phyloP scores from a whole-genome alignment of 2,113 vertebrate genomes.

The Pterocles orientalis region DNA sequence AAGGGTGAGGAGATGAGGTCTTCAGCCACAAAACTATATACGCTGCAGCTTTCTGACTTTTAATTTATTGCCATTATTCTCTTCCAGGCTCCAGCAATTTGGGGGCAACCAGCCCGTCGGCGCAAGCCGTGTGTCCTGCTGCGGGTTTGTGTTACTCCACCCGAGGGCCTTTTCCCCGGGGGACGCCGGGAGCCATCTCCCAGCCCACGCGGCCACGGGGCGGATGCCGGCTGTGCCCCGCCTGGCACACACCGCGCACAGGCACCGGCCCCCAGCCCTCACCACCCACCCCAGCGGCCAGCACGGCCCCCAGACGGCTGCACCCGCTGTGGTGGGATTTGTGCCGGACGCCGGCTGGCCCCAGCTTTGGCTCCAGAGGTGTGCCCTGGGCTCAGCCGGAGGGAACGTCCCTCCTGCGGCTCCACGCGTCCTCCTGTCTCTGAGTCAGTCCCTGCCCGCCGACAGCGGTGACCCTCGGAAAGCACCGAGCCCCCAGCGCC shows the following conservation, averaged over 20 bases:
- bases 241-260: neutral
- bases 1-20: too few relatives aligned
- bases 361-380: too few relatives aligned
- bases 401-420: neutral
- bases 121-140: neutral
- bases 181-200: too few relatives aligned
- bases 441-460: neutral
- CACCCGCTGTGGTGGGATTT: too few relatives aligned
- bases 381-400: neutral
- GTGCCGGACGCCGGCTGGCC: neutral
- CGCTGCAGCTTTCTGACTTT: neutral
- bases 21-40: too few relatives aligned
- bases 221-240: neutral
- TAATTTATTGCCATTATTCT: neutral
- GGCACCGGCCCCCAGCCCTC: neutral
- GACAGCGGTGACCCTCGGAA: neutral
- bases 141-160: neutral
- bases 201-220: accelerated
- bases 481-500: neutral
- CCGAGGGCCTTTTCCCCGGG: neutral
- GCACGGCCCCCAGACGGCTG: neutral
- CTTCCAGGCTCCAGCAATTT: neutral
- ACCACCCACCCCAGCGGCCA: neutral
- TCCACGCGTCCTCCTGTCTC: accelerated
- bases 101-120: neutral